Conservation (phyloP, 2,888 invertebrate species). For the Apamea anceps region DNA sequence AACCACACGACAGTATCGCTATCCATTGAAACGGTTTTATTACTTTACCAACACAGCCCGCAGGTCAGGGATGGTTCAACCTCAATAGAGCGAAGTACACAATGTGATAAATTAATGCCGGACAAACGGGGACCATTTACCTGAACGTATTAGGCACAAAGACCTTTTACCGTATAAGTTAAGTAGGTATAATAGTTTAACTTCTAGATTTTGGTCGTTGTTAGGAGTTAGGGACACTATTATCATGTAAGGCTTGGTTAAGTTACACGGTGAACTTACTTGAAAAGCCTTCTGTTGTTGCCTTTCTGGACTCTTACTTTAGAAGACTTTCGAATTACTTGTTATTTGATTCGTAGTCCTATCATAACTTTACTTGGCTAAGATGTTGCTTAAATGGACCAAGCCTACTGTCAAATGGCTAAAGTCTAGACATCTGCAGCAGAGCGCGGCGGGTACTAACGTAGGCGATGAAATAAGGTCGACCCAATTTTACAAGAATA, state of each 20-base stretch:
- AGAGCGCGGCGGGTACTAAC: slow-evolving; percentile 17
- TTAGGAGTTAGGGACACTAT: background rate
- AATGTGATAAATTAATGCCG: slow-evolving; percentile 26
- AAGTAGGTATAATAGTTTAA: background rate
- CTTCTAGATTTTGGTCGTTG: slow-evolving; percentile 12
- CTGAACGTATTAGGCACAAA: slow-evolving; percentile 29
- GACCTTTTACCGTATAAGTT: background rate
- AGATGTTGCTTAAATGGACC: background rate
- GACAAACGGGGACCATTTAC: slow-evolving; percentile 17
- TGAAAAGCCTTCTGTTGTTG: background rate
- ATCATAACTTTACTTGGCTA: background rate
- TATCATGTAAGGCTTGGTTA: background rate
- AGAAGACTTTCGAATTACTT: background rate
- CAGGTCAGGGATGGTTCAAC: slow-evolving; percentile 36
- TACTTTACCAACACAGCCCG: slow-evolving; percentile 23
- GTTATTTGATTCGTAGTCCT: slow-evolving; percentile 13
- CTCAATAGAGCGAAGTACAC: slow-evolving; percentile 28
- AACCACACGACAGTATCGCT: slow-evolving; percentile 19
- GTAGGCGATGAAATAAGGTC: slow-evolving; percentile 30
- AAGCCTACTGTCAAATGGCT: slow-evolving; percentile 22
- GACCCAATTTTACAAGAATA: slow-evolving; percentile 49
- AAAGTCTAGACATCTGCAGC: slow-evolving; percentile 19
- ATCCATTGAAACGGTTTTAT: slow-evolving; percentile 21
- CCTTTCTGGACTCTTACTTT: slow-evolving; percentile 2
- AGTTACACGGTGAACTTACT: background rate